These are phyloP conservation scores for Stramonita haemastoma DNA, from an alignment of 2,888 invertebrate genomes.

Conservation along the genomic window DNA sequence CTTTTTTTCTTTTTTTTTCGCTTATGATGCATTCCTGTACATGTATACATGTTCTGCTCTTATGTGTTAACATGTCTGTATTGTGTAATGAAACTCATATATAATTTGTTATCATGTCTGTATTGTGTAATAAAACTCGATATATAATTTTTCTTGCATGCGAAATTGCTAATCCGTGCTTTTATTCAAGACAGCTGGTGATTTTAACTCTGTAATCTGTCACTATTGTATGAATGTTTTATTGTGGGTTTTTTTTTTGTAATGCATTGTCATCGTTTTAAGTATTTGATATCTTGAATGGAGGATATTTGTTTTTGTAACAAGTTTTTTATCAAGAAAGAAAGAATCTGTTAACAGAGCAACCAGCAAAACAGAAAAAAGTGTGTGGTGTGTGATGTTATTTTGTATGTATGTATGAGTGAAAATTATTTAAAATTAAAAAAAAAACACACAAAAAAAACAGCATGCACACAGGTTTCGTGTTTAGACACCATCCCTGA, in stretches of 20 bases:
- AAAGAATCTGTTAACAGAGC: too few relatives aligned
- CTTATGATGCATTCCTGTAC: conserved; percentile 4
- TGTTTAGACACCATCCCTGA: too few relatives aligned
- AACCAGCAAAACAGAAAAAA: too few relatives aligned
- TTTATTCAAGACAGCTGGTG: conserved; percentile 24
- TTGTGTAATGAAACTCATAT: background rate
- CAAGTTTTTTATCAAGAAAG: too few relatives aligned
- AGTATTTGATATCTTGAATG: background rate
- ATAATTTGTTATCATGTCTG: background rate
- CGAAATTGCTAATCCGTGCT: background rate
- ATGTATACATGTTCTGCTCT: background rate
- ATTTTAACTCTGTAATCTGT: background rate
- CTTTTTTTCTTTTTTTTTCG: background rate
- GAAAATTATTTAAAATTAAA: too few relatives aligned
- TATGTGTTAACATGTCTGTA: background rate
- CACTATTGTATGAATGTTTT: background rate
- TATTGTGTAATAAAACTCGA: background rate
- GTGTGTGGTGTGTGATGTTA: too few relatives aligned
- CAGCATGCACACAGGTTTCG: too few relatives aligned
- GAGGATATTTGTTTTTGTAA: background rate
- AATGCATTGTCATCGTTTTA: background rate
- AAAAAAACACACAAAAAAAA: too few relatives aligned
- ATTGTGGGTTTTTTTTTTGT: background rate
- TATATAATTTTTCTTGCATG: background rate
- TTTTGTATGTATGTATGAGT: too few relatives aligned